Evolutionary conservation across 2,888 invertebrate genomes (phyloP), one percentile per base, ranked within the genome.

Genomic region (Lasius fuliginosus): DNA sequence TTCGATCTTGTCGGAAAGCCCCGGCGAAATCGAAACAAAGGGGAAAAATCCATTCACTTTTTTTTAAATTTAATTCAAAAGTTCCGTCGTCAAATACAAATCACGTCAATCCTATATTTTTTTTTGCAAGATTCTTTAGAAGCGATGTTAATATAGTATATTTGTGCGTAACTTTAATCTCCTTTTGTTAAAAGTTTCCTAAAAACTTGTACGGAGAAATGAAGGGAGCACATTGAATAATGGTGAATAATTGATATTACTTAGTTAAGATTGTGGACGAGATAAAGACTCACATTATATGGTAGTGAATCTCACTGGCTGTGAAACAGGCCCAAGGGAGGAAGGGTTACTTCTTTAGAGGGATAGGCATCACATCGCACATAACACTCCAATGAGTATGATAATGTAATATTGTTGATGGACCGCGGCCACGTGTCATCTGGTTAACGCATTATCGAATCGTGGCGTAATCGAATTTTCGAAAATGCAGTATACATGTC

Each of bases 241-340:
- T 15, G 27, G 27, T 0, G 1, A 23, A 33, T 69, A 27, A 60
- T 69, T 69, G 42, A 18, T 69, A n/a, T 69, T 58, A 33, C 53
- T 15, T 15, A 69, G 42, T 60, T 69, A 36, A 68, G 23, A 68
- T 15, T 69, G n/a, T 42, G 15, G 12, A 12, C 12, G n/a, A 56
- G 40, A 65, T 58, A 12, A 9, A 79, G 18, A 30, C 40, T 40
- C n/a, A 18, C 15, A 15, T 67, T 67, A 33, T 58, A 30, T 27
- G 60, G 23, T 68, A 42, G 56, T 36, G 82, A 71, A 85, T 85
- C 68, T 74, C 77, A 92, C 91, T 89, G 91, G 77, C 88, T 87
- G 86, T 87, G 90, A 92, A 92, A 90, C 88, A 88, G 90, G 83
- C 92, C 91, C 92, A 65, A 76, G 87, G 88, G 89, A 88, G 84